phyloP scores from a whole-genome alignment of 2,113 vertebrate genomes.

The rabbit (Oryctolagus cuniculus) region mOryCun1.1 NC_091442.1:77979001-77979500 shows the following conservation, averaged over 20 bases:
- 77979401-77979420: not conserved
- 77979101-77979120: not conserved
- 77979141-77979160: not conserved
- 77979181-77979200: not conserved
- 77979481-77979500: not conserved
- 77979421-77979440: not conserved
- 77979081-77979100: not conserved
- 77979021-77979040: not conserved
- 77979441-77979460: not conserved
- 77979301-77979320: not conserved
- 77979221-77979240: not conserved
- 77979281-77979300: not conserved
- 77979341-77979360: not conserved
- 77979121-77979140: not conserved
- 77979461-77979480: not conserved
- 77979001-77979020: not conserved
- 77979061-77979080: not conserved
- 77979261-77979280: not conserved
- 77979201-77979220: not conserved
- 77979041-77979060: not conserved
- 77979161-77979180: not conserved
- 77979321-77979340: not conserved
- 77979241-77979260: not conserved
- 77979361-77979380: not conserved
- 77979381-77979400: not conserved